Evolutionary conservation across 2,888 invertebrate genomes (phyloP), one percentile per base, ranked within the genome.

Genomic region (Aphidius colemani): DNA sequence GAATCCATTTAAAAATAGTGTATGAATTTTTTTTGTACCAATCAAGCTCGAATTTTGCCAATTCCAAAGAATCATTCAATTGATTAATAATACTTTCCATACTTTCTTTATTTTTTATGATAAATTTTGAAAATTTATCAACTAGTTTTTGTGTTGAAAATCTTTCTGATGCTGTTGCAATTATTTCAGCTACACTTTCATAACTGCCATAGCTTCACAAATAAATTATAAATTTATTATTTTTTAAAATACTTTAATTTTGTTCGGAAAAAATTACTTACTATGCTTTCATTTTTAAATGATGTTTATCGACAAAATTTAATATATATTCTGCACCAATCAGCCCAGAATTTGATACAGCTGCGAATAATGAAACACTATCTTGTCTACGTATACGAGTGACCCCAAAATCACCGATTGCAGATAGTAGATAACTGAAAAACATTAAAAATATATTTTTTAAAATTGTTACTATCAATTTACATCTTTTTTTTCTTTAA

Each of bases 381-480:
- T 85, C 84, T 67, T 84, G 84, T 56, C 75, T 77, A 3, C 83
- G 78, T 46, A 85, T 83, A 64, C 77, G 77, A 3, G 74, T 73
- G 9, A 69, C 67, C 13, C 74, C 83, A 62, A 70, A 77, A 10
- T 13, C n/a, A 7, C 79, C 73, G 70, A 88, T 76, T 0, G 85
- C 82, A 72, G 84, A 81, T 4, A 75, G 60, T 11, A 89, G 74
- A 71, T 85, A 88, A 67, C 88, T 88, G 41, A 63, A 46, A 53
- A 39, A 13, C 11, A 7, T 59, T 10, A 50, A 11, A 49, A 63
- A 57, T 13, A 57, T 1, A n/a, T 18, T 18, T 30, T 30, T 30
- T 30, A 13, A 18, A 18, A 18, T 18, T 18, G 2, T 18, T 18
- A 18, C 2, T 18, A 18, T 18, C 13, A 18, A 18, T 18, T 18